phyloP scores from a whole-genome alignment of 1,140 invertebrate genomes.

The Centruroides sculpturatus region DNA sequence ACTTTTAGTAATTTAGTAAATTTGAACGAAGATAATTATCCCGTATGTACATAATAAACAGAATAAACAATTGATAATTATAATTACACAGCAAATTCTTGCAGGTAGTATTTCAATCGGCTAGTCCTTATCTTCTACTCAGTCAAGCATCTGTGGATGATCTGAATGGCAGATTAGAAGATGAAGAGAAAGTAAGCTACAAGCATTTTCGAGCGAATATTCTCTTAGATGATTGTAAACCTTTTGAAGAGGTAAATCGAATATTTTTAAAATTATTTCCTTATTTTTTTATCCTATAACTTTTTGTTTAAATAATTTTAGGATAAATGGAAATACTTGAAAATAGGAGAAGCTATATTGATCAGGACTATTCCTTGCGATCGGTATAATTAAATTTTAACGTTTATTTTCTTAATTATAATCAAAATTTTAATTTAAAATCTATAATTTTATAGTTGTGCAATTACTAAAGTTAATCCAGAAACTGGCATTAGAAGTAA shows the following conservation, averaged over 20 bases:
- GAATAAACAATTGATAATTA: too few species aligned
- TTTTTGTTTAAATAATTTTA: neutral
- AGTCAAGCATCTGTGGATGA: constrained; percentile 4
- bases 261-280: neutral
- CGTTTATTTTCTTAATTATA: neutral
- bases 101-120: too few species aligned
- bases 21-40: too few species aligned
- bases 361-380: neutral
- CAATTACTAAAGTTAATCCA: constrained; percentile 1
- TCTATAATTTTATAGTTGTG: neutral
- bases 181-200: neutral
- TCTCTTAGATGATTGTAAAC: neutral
- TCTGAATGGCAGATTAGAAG: neutral
- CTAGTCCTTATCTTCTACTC: too few species aligned
- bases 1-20: too few species aligned
- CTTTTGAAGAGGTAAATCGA: constrained; percentile 3
- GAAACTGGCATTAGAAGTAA: neutral
- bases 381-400: neutral
- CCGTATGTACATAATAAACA: too few species aligned
- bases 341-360: neutral
- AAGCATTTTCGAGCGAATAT: constrained; percentile 4
- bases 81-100: too few species aligned
- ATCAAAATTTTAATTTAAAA: neutral
- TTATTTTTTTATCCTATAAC: neutral
- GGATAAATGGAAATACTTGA: neutral